Base-by-base conservation (phyloP, 1,140 invertebrate species). In the Cyphomyrmex costatus region DNA sequence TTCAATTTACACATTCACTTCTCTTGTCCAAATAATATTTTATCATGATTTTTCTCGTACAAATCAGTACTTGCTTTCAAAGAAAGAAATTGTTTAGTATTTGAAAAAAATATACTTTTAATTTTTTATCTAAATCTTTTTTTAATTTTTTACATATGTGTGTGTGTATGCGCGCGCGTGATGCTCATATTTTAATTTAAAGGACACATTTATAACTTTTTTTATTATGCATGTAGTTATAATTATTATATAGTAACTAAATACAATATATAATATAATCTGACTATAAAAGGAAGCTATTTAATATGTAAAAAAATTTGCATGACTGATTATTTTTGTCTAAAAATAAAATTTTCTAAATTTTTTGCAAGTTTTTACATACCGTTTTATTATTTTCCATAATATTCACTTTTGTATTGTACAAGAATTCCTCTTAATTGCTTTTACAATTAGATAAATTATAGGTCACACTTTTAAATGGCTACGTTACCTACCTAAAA, bases 1-100 rank as follows among this genome's bases (percentile, higher is more conserved):
- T 78, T 63, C 36, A 63, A 27, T 77, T 46, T 24, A 63, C 74
- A 27, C 42, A 65, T 78, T 78, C 42, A 30, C 36, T n/a, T 8
- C 19, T 6, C 42, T 65, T 12, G 19, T 63, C n/a, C 60, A 30
- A 78, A 49, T 78, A 76, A 58, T n/a, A 60, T 63, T 42, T 27
- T 8, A 46, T 46, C 8, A 16, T 61, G 12, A 42, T 46, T 77
- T 8, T n/a, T 77, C 36, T 63, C 12, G 8, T 10, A 42, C n/a
- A 8, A 71, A n/a, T 60, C 27, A 30, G 58, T 14, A 27, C 19
- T 21, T 12, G 42, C 27, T 58, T 73, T 46, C 1, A n/a, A 49
- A 74, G 12, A 8, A 46, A 65, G 3, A 49, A 27, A 63, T 42
- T 21, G 4, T 49, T 65, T 2, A 3, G 21, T n/a, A 33, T 19